These are phyloP conservation scores for Phaethornis superciliosus DNA, from an alignment of 2,113 vertebrate genomes.

Conservation along the genomic window DNA sequence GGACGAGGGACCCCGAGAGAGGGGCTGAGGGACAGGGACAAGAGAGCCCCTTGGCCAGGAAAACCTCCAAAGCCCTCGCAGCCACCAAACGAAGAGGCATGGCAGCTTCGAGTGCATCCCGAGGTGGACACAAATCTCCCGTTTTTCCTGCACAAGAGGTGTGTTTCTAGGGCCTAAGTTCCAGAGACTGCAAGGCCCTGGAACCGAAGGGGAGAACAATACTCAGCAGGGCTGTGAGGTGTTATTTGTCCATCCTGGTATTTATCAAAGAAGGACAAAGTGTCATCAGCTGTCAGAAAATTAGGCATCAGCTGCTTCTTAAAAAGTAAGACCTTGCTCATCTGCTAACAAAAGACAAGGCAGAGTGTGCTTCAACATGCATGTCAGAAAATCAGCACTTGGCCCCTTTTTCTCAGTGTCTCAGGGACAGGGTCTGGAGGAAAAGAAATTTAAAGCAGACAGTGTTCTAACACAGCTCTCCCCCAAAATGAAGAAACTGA, in stretches of 20 bases:
- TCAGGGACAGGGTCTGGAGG: background rate
- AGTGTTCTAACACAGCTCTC: background rate
- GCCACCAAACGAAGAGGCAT: accelerated
- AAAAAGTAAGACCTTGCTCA: background rate
- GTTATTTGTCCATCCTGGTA: background rate
- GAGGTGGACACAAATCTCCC: accelerated
- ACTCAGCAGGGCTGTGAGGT: background rate
- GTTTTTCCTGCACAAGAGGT: too few relatives aligned
- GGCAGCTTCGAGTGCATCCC: accelerated
- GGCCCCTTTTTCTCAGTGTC: background rate
- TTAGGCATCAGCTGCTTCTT: background rate
- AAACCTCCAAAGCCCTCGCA: accelerated
- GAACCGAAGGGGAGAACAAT: background rate
- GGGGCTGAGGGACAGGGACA: too few relatives aligned
- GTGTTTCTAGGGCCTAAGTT: background rate
- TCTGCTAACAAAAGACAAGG: background rate
- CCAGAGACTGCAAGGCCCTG: background rate
- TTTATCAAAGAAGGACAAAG: background rate
- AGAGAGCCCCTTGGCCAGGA: background rate
- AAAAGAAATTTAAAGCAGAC: background rate
- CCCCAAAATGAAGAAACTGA: background rate
- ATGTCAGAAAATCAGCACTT: background rate
- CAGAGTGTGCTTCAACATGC: background rate
- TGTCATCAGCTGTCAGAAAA: background rate
- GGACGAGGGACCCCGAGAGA: background rate